Evolutionary conservation across 2,797 vertebrate genomes (phyloP).

Genomic region (Apogon talboti): DNA sequence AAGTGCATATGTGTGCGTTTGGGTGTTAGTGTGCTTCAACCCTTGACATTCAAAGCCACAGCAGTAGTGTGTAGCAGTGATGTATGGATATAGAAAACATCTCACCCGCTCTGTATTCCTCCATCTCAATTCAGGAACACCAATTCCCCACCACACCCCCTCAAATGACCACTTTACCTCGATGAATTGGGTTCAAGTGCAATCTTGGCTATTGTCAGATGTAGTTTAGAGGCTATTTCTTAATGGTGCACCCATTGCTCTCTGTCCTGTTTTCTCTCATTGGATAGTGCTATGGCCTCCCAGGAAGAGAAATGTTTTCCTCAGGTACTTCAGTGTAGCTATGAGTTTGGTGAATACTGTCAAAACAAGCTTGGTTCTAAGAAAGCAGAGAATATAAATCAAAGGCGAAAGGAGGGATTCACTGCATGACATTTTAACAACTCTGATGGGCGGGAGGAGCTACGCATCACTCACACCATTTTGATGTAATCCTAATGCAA

Average conservation of each 20-base stretch:
- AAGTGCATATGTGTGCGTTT: neutral
- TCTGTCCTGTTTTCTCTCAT: conserved; percentile 63
- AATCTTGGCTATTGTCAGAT: conserved; percentile 84
- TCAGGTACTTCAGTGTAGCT: conserved; percentile 41
- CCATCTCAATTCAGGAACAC: conserved; percentile 62
- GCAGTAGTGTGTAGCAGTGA: conserved; percentile 37
- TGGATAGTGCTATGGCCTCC: conserved; percentile 51
- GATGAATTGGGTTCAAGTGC: conserved; percentile 82
- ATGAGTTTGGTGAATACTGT: conserved; percentile 36
- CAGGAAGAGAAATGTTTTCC: conserved; percentile 69
- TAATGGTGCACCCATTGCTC: conserved; percentile 75
- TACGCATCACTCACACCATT: conserved; percentile 17
- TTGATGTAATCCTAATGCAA: conserved; percentile 4
- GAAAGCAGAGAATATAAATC: conserved; percentile 35
- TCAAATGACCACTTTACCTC: conserved; percentile 78
- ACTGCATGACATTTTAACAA: conserved; percentile 37
- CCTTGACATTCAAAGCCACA: neutral
- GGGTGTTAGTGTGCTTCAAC: neutral
- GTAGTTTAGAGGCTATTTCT: conserved; percentile 81
- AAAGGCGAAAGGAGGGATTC: conserved; percentile 37
- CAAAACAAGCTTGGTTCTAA: conserved; percentile 48
- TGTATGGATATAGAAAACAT: conserved; percentile 48
- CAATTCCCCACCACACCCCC: conserved; percentile 63
- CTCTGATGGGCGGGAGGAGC: conserved; percentile 17
- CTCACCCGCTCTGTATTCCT: conserved; percentile 50